A percentile compares a stretch with the other conserved stretches of the same genome.
Conservation (phyloP, 1,140 invertebrate genomes). For the Hylaeus volcanicus region DNA sequence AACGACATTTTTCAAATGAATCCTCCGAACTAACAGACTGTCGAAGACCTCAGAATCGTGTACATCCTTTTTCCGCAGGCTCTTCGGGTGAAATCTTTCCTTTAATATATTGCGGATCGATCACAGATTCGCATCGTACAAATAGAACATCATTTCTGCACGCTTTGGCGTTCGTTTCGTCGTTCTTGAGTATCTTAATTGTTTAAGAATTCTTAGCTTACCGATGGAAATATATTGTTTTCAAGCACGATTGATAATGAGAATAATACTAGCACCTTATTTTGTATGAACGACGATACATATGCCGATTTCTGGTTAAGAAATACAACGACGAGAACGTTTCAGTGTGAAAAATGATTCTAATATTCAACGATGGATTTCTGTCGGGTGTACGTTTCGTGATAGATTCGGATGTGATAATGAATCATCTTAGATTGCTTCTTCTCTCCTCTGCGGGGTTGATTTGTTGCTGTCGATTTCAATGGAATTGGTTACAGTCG, state of each 20-base stretch:
- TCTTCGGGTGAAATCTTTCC: background rate
- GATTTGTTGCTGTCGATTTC: conserved; percentile 26
- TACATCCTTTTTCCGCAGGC: too few relatives aligned
- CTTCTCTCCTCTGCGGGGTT: background rate
- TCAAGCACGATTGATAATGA: background rate
- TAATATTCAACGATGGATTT: background rate
- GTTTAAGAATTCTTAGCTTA: background rate
- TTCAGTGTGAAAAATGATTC: background rate
- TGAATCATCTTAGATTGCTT: background rate
- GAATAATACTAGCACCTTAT: background rate
- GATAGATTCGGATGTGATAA: background rate
- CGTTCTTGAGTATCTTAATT: background rate
- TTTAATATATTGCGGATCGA: background rate
- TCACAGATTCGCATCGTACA: background rate
- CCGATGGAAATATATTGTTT: background rate
- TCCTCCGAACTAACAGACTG: background rate
- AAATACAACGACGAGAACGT: background rate
- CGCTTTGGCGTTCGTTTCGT: too few relatives aligned
- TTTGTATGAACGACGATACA: background rate
- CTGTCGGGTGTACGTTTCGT: background rate
- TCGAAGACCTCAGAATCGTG: background rate
- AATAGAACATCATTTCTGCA: background rate
- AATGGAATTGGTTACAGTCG: conserved; percentile 47
- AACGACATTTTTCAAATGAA: background rate
- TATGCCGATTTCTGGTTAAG: background rate